Evolutionary conservation across 2,888 invertebrate species (phyloP).

Genomic region (Pseudanteris insignis): DNA sequence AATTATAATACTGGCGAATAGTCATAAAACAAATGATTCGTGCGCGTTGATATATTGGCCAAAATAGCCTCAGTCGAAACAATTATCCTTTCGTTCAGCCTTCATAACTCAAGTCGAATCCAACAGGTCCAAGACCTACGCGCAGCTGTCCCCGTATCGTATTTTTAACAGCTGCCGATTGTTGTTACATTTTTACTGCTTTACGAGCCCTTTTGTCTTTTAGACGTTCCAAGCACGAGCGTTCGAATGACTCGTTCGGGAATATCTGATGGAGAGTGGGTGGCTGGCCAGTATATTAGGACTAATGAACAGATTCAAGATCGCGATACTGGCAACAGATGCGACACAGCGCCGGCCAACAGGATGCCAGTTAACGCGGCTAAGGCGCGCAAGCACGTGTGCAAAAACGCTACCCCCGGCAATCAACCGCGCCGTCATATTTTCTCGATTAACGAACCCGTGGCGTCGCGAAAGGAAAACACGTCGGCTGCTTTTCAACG

Average conservation of each 20-base stretch:
- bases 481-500: conserved; percentile 18
- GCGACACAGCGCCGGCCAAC: conserved; percentile 36
- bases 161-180: conserved; percentile 4
- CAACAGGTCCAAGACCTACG: not conserved
- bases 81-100: conserved; percentile 1
- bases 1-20: too few relatives aligned
- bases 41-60: too few relatives aligned
- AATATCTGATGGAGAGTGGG: conserved; percentile 55
- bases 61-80: not conserved
- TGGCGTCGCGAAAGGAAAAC: conserved; percentile 14
- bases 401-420: conserved; percentile 29
- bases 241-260: conserved; percentile 48
- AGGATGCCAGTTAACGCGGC: conserved; percentile 48
- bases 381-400: conserved; percentile 31
- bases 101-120: conserved; percentile 3
- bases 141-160: not conserved
- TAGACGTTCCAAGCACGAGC: conserved; percentile 46
- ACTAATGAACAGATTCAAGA: conserved; percentile 60
- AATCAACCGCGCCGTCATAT: conserved; percentile 39
- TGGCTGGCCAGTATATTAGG: conserved; percentile 58
- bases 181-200: conserved; percentile 30
- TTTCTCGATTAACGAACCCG: conserved; percentile 33
- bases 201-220: conserved; percentile 26
- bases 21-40: too few relatives aligned
- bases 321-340: conserved; percentile 49